Conservation (phyloP, 2,888 invertebrate genomes). For the Tiliacea aurago region DNA sequence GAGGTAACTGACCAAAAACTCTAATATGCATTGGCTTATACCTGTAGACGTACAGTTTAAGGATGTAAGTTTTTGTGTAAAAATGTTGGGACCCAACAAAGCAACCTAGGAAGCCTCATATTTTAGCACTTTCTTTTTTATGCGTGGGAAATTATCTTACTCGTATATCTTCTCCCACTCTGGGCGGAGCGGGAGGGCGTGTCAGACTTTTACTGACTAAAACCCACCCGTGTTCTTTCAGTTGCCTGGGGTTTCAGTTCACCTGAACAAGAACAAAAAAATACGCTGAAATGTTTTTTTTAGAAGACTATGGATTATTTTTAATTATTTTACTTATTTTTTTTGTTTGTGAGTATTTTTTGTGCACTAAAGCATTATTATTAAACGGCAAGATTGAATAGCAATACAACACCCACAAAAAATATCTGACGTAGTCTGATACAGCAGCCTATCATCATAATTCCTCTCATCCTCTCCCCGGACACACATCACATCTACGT, state of each 20-base stretch:
- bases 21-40: not conserved
- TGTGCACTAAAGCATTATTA: no score
- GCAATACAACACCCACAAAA: not conserved
- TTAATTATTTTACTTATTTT: not conserved
- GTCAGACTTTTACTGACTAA: no score
- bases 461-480: conserved; percentile 13
- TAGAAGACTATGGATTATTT: not conserved
- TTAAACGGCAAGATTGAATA: not conserved
- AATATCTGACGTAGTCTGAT: not conserved
- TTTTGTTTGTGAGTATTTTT: not conserved
- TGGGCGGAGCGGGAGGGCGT: no score
- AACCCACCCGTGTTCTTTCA: no score
- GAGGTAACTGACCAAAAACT: not conserved
- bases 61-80: no score
- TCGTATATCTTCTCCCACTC: no score
- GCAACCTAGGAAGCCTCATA: no score
- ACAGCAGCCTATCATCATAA: conserved; percentile 27
- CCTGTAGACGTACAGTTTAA: not conserved
- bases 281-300: not conserved
- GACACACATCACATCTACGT: conserved; percentile 49
- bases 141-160: no score
- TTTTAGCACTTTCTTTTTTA: not conserved
- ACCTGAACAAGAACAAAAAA: not conserved
- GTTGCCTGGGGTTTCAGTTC: no score
- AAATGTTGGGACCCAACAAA: no score